A percentile compares a stretch with the other conserved stretches of the same genome.
Conservation (phyloP, 2,888 invertebrate genomes). For the Drosophila hamatofila region DNA sequence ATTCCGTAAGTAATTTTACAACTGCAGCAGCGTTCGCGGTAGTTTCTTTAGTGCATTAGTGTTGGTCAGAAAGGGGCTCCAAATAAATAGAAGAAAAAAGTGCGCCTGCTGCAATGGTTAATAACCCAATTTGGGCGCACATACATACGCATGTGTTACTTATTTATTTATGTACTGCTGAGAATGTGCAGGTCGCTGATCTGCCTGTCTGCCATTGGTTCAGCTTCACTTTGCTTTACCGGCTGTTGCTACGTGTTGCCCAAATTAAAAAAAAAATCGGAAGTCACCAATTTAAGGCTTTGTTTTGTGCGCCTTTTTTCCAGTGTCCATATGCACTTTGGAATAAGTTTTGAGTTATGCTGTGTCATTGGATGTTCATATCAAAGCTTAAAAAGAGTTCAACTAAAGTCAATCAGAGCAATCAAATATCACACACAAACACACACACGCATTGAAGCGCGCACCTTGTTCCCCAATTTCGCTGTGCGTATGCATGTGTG, state of each 20-base stretch:
- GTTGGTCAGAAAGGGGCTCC: constrained; percentile 15
- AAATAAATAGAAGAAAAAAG: constrained; percentile 29
- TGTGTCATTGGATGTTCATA: constrained; percentile 25
- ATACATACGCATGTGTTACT: not conserved
- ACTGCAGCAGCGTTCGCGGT: constrained; percentile 24
- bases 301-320: constrained; percentile 9
- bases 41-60: constrained; percentile 22
- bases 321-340: constrained; percentile 41
- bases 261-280: constrained; percentile 35
- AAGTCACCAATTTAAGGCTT: constrained; percentile 37
- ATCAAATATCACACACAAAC: constrained; percentile 22
- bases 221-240: constrained; percentile 19
- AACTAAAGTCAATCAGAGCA: constrained; percentile 37
- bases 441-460: not conserved
- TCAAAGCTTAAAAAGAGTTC: constrained; percentile 25
- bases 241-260: constrained; percentile 47
- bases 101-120: constrained; percentile 26
- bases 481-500: not conserved
- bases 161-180: constrained; percentile 13
- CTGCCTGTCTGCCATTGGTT: not conserved
- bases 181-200: constrained; percentile 35
- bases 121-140: constrained; percentile 41
- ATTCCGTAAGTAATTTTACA: not conserved
- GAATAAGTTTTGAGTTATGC: constrained; percentile 8
- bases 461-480: constrained; percentile 41